phyloP scores from a whole-genome alignment of 2,113 vertebrate genomes.

The Colaptes auratus region DNA sequence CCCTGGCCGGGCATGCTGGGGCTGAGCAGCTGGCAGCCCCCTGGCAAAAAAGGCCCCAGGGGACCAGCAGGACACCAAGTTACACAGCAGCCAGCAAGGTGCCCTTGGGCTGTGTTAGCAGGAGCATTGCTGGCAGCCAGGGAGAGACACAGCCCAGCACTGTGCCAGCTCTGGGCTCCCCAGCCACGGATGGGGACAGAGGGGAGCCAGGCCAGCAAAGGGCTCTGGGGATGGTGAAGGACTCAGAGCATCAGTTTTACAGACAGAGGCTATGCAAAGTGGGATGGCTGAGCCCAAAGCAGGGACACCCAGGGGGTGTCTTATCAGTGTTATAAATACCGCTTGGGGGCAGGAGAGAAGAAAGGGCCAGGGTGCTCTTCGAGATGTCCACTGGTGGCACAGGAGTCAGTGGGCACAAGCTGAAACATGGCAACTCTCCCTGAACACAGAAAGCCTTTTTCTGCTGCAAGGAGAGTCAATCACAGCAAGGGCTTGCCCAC shows the following conservation, averaged over 20 bases:
- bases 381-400: neutral
- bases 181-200: neutral
- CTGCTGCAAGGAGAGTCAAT: neutral
- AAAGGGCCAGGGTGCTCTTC: neutral
- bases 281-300: neutral
- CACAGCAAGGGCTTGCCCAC: too few species aligned
- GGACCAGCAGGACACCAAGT: too few species aligned
- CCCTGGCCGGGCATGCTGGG: neutral
- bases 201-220: neutral
- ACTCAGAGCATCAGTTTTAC: neutral
- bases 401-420: neutral
- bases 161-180: neutral
- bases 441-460: neutral
- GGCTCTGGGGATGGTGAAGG: neutral
- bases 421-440: neutral
- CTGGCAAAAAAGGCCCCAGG: neutral
- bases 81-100: neutral
- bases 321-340: neutral
- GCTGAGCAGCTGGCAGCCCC: rapidly evolving
- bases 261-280: too few species aligned
- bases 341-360: neutral
- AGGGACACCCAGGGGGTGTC: neutral
- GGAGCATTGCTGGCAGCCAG: neutral
- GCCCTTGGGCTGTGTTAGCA: neutral
- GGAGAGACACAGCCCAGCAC: neutral